Base-by-base conservation (phyloP, 1,140 invertebrate genomes). In the Andricus grossulariae region DNA sequence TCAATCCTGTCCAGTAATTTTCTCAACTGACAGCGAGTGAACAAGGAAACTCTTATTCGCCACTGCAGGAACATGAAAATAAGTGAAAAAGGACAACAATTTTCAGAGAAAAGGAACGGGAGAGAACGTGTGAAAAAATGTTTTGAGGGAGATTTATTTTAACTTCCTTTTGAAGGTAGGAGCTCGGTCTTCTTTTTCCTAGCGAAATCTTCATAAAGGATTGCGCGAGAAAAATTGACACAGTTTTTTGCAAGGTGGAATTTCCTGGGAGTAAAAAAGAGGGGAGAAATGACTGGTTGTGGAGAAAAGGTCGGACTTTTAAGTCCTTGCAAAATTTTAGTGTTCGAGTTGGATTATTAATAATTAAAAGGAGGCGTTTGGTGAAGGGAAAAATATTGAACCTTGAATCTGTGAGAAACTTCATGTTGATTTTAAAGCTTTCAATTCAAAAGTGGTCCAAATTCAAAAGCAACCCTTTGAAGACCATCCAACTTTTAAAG, bases 21-120 rank as follows among this genome's bases (percentile, higher is more conserved):
- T 50, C 55, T 54, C 19, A 45, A 74, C 75, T 74, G 19, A 45
- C 8, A 45, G 57, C 15, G 50, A 32, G 16, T 66, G 39, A 76
- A 73, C 49, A 54, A 81, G 76, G 71, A 75, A 81, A 81, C 19
- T 55, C 54, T 71, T 74, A 50, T 57, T 71, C 49, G 60, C 70
- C 57, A 18, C 50, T 0, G 12, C 49, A 55, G 7, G 39, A 45
- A 57, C 13, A 75, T 71, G 72, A 72, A 49, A 74, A 54, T 19
- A 25, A 54, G 52, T 19, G 60, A 74, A 71, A 78, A 50, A 72
- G 10, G 66, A 15, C 32, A 57, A 18, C 57, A 21, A 45, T 73
- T 77, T 54, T 70, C 1, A 13, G 12, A 52, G 21, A 19, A 39
- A 25, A 57, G 25, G 39, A 54, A 18, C 77, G 52, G 71, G 21